phyloP scores from a whole-genome alignment of 1,140 invertebrate genomes.

The Bombus ignitus region DNA sequence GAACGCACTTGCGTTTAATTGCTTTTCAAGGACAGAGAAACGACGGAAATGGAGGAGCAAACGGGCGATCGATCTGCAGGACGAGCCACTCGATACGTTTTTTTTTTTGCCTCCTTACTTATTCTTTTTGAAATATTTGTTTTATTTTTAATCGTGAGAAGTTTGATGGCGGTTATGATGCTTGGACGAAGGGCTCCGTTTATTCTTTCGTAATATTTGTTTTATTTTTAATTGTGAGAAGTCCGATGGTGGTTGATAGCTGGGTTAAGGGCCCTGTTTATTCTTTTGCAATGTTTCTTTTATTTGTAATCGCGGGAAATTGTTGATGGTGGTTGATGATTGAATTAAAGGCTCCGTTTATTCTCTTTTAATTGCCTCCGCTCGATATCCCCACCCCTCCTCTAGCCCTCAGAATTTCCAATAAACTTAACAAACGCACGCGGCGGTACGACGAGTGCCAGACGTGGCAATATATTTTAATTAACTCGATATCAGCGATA shows the following conservation, averaged over 20 bases:
- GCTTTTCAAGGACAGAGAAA: slow-evolving; percentile 37
- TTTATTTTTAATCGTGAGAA: background rate
- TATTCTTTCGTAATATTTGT: no score
- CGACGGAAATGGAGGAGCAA: background rate
- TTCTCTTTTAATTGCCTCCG: slow-evolving; percentile 15
- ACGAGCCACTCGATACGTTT: background rate
- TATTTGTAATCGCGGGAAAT: background rate
- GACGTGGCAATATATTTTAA: slow-evolving; percentile 33
- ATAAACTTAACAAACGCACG: slow-evolving; percentile 19
- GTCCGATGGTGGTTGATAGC: background rate
- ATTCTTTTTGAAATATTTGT: background rate
- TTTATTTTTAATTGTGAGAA: no score
- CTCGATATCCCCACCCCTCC: background rate
- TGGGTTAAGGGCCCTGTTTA: background rate
- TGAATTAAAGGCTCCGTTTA: background rate
- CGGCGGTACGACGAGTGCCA: slow-evolving; percentile 7
- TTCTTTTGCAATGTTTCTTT: no score
- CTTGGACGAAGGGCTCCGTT: background rate
- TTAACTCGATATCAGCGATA: slow-evolving; percentile 14
- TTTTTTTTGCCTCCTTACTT: background rate
- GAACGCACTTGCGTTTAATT: slow-evolving; percentile 42
- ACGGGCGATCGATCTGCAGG: background rate
- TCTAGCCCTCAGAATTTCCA: background rate
- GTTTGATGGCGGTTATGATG: background rate
- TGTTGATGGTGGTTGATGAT: background rate